Conservation (phyloP, 1,140 invertebrate species). For the Gryon sp. region DNA sequence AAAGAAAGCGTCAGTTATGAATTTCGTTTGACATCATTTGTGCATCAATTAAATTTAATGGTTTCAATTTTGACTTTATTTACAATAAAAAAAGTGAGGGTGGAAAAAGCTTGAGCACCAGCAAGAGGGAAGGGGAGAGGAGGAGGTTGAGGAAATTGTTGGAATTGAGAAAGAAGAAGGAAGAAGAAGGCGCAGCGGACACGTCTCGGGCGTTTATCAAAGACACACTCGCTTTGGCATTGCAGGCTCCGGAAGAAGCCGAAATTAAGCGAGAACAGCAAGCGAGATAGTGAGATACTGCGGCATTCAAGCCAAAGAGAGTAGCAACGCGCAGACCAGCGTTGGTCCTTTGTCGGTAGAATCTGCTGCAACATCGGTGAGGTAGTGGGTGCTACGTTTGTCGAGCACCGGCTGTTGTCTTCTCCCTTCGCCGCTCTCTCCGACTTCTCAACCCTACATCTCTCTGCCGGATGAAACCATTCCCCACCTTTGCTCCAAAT, state of each 20-base stretch:
- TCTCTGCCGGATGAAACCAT: constrained; percentile 56
- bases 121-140: too few relatives aligned
- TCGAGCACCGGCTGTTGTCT: constrained; percentile 75
- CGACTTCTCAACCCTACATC: constrained; percentile 43
- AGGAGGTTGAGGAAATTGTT: neutral
- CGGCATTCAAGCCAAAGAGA: too few relatives aligned
- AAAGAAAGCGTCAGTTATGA: too few relatives aligned
- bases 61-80: constrained; percentile 5
- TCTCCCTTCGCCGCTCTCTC: constrained; percentile 37
- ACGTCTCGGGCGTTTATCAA: constrained; percentile 44
- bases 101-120: neutral
- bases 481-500: constrained; percentile 47
- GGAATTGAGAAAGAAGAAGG: neutral
- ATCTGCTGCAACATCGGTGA: constrained; percentile 69
- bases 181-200: constrained; percentile 10
- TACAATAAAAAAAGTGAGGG: neutral
- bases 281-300: neutral
- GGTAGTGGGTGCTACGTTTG: constrained; percentile 70
- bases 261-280: constrained; percentile 35
- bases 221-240: constrained; percentile 20
- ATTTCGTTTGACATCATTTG: neutral
- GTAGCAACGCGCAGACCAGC: neutral
- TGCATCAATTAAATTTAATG: constrained; percentile 2
- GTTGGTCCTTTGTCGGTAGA: constrained; percentile 55
- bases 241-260: constrained; percentile 34